phyloP scores from a whole-genome alignment of 2,888 invertebrate species.

The Acanthosepion pharaonis region DNA sequence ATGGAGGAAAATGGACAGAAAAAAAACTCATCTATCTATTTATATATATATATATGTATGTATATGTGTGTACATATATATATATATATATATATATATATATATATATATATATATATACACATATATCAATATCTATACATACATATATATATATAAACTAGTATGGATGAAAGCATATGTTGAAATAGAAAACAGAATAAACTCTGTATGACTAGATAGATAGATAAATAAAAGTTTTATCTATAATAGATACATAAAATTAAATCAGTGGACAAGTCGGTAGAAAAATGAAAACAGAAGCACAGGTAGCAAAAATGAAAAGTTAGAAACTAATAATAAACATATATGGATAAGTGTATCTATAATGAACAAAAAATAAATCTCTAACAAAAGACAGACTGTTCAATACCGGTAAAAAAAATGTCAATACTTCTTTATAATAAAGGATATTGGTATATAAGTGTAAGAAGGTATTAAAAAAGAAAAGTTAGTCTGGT shows the following conservation, averaged over 20 bases:
- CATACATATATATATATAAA: background rate
- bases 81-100: too few relatives aligned
- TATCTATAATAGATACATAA: constrained; percentile 11
- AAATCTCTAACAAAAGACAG: too few relatives aligned
- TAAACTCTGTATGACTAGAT: background rate
- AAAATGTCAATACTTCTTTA: background rate
- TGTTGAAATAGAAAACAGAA: too few relatives aligned
- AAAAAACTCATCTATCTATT: background rate
- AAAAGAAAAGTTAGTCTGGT: background rate
- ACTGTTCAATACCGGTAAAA: background rate
- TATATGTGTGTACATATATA: too few relatives aligned
- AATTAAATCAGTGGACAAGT: background rate
- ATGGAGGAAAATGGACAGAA: background rate
- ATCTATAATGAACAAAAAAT: too few relatives aligned
- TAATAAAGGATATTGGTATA: background rate
- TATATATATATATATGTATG: too few relatives aligned
- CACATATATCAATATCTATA: background rate
- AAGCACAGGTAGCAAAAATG: background rate
- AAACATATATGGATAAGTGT: too few relatives aligned
- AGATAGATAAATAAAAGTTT: background rate
- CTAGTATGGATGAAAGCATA: too few relatives aligned
- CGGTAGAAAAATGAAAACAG: background rate
- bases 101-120: background rate
- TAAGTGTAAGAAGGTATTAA: background rate
- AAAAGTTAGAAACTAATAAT: background rate